Base-by-base conservation (phyloP, 2,797 vertebrate species). In the Xenentodon cancila region DNA sequence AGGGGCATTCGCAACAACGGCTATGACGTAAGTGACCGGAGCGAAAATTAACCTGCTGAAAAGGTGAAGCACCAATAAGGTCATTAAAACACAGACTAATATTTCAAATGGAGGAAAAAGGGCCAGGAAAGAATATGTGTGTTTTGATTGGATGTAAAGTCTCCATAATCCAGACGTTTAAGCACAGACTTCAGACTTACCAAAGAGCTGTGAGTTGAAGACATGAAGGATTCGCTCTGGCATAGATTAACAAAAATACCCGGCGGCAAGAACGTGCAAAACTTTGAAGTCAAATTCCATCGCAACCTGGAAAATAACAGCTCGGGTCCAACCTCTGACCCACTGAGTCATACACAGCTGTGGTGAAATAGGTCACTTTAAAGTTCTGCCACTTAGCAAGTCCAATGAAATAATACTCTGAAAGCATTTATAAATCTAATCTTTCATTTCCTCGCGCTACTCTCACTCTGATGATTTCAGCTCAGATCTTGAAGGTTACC, bases 1-100 rank as follows among this genome's bases (percentile, higher is more conserved):
- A 93, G 97, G 56, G 97, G 97, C 48, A 98, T 99, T 62, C 92
- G 96, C 1, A 99, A 99, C 88, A 99, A 95, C 0, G 97, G 97
- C 77, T 99, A 99, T 0, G 97, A 99, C 0, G 97, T 98, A 84
- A 95, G 97, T 94, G 4, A 52, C 11, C 27, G 2, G 19, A 25
- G 25, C 25, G 25, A 3, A 20, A 4, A n/a, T 20, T 8, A 17
- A 11, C 19, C 2, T 34, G 52, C 13, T 34, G 22, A 45, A 56
- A 17, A 45, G n/a, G 13, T 12, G n/a, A 52, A 40, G 5, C 9
- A 40, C 20, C 0, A 34, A 25, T 32, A 0, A 43, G 11, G 20
- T 27, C 18, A 18, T 44, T 53, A 21, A 27, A 19, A 50, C 19
- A 22, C 20, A 40, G 13, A 40, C 13, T 16, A 40, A 40, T 2